Evolutionary conservation across 2,888 invertebrate genomes (phyloP).

Genomic region (Myopa testacea): DNA sequence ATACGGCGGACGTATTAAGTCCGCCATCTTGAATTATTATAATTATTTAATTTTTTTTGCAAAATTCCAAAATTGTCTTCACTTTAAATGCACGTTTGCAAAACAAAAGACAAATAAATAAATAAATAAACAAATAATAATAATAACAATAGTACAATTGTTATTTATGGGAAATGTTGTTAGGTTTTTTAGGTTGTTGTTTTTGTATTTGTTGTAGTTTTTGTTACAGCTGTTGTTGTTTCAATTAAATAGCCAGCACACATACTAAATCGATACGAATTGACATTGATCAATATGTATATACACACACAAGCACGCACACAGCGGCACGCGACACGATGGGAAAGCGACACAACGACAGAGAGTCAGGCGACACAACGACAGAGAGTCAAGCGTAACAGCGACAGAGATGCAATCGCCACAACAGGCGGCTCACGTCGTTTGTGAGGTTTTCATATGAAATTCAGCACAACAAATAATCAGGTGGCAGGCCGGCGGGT

Average conservation of each 20-base stretch:
- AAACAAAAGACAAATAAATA: too few species aligned
- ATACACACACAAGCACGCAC: background rate
- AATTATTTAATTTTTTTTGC: conserved; percentile 7
- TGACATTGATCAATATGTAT: conserved; percentile 21
- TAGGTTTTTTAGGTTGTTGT: conserved; percentile 28
- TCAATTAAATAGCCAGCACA: conserved; percentile 21
- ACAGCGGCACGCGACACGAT: background rate
- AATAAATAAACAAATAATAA: too few species aligned
- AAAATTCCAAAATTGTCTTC: background rate
- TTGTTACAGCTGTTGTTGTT: conserved; percentile 14
- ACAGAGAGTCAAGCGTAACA: background rate
- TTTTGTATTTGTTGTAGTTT: background rate
- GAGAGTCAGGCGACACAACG: background rate
- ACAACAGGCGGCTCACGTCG: background rate
- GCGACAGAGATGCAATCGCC: background rate
- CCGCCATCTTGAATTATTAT: conserved; percentile 74
- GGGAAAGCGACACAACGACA: background rate
- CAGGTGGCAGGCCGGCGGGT: background rate
- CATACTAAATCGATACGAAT: background rate
- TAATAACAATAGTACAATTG: background rate
- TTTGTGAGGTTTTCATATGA: background rate
- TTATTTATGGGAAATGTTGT: conserved; percentile 29
- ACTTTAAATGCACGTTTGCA: background rate
- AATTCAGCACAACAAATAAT: background rate
- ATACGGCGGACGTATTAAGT: conserved; percentile 85